Conservation (phyloP, 2,113 vertebrate species). For the Grammomys surdaster region DNA sequence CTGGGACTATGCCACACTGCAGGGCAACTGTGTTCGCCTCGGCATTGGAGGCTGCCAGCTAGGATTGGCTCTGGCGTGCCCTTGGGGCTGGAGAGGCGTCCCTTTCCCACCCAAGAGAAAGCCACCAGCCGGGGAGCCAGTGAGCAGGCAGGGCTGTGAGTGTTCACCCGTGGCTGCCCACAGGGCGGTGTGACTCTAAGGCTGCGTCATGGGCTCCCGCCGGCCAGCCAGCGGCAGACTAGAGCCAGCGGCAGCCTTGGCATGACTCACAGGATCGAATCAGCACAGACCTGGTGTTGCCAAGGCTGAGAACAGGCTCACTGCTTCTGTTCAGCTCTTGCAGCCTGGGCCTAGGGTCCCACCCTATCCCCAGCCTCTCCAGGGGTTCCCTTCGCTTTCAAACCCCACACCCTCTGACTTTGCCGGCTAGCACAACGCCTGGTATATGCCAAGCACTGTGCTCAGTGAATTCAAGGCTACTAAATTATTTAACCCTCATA, state of each 20-base stretch:
- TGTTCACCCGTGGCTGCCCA: neutral
- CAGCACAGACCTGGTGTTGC: neutral
- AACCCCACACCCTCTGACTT: neutral
- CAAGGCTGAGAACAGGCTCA: constrained; percentile 34
- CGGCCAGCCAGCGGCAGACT: neutral
- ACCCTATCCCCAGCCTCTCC: neutral
- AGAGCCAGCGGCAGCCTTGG: constrained; percentile 63
- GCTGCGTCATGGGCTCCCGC: neutral
- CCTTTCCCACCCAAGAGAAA: constrained; percentile 28
- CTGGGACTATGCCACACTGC: constrained; percentile 73
- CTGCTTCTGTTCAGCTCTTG: constrained; percentile 42
- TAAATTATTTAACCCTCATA: neutral
- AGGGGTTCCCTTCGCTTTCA: neutral
- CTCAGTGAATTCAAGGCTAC: neutral
- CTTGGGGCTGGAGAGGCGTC: constrained; percentile 71
- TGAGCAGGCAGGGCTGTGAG: neutral
- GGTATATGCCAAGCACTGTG: neutral
- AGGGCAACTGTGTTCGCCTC: constrained; percentile 82
- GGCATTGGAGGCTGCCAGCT: constrained; percentile 81
- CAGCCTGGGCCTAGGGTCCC: neutral
- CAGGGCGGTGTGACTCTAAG: neutral
- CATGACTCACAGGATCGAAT: neutral
- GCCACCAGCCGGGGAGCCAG: neutral
- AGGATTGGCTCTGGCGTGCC: constrained; percentile 77
- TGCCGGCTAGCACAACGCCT: neutral